Conservation (phyloP, 2,797 vertebrate species). For the Austrolebias charrua region DNA sequence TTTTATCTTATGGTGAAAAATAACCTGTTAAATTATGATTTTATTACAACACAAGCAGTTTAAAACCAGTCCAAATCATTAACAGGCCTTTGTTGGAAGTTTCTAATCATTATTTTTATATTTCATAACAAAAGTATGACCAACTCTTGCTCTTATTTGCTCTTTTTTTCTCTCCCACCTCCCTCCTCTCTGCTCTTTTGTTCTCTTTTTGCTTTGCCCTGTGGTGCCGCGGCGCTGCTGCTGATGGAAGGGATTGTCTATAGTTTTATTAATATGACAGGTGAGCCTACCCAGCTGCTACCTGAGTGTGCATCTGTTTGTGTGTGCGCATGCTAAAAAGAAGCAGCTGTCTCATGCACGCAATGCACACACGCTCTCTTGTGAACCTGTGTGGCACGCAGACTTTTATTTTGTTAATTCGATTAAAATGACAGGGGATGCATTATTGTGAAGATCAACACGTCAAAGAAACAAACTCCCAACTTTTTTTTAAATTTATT, state of each 20-base stretch:
- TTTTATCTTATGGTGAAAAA: too few relatives aligned
- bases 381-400: slow-evolving; percentile 52
- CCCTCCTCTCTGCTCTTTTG: slow-evolving; percentile 58
- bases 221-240: slow-evolving; percentile 50
- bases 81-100: background rate
- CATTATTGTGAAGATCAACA: slow-evolving; percentile 29
- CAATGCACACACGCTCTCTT: slow-evolving; percentile 57
- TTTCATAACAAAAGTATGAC: slow-evolving; percentile 31
- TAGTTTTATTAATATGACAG: slow-evolving; percentile 80
- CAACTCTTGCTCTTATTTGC: slow-evolving; percentile 31
- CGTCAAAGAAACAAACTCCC: slow-evolving; percentile 42
- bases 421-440: slow-evolving; percentile 37
- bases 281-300: slow-evolving; percentile 82
- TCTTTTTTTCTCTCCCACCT: slow-evolving; percentile 36
- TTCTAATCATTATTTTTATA: background rate
- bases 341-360: slow-evolving; percentile 76
- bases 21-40: too few relatives aligned
- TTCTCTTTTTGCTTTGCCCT: slow-evolving; percentile 60
- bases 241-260: slow-evolving; percentile 80
- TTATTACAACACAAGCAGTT: too few relatives aligned
- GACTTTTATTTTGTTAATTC: slow-evolving; percentile 44
- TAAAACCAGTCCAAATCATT: too few relatives aligned
- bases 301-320: slow-evolving; percentile 61
- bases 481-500: slow-evolving; percentile 11
- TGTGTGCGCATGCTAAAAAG: slow-evolving; percentile 41